Evolutionary conservation across 2,888 invertebrate species (phyloP), one percentile per base, ranked within the genome.

Genomic region (Caradrina kadenii): DNA sequence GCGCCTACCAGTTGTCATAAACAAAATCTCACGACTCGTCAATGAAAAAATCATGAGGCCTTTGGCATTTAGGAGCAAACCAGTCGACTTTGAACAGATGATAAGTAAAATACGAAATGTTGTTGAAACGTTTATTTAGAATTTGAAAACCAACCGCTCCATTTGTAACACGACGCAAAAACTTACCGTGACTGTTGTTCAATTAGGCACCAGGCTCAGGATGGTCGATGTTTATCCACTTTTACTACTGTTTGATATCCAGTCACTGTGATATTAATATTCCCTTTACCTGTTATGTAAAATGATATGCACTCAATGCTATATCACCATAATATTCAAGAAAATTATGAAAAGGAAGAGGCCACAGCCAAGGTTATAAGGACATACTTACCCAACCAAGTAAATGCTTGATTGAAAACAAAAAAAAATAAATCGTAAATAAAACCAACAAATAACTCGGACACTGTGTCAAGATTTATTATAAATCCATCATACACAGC

Each of bases 401-500:
- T 62, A 50, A 55, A 42, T 50, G 13, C 15, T n/a, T 54, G 62
- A 56, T 52, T 13, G 13, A 39, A 13, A n/a, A n/a, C n/a, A n/a
- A 35, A 8, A 35, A 7, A 21, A 31, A 73, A 35, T 50, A 45
- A 74, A 45, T 45, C 55, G 73, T 39, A 83, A 89, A 92, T 87
- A 86, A 91, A 91, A 92, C 87, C 83, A 90, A 82, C 63, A 78
- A 77, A 61, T 83, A 82, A 90, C 92, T 92, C 92, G 75, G 93
- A 95, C 95, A 95, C 96, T 93, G 96, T 95, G 95, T 96, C 96
- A 95, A 96, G 96, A 96, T 95, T 96, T 96, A 95, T 94, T 95
- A 87, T 81, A 93, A 96, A 96, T 96, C 96, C 96, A 90, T 96
- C 96, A 95, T 96, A 94, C 96, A 96, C 96, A 95, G 96, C 90